phyloP scores from a whole-genome alignment of 2,113 vertebrate genomes.

The Malurus melanocephalus region DNA sequence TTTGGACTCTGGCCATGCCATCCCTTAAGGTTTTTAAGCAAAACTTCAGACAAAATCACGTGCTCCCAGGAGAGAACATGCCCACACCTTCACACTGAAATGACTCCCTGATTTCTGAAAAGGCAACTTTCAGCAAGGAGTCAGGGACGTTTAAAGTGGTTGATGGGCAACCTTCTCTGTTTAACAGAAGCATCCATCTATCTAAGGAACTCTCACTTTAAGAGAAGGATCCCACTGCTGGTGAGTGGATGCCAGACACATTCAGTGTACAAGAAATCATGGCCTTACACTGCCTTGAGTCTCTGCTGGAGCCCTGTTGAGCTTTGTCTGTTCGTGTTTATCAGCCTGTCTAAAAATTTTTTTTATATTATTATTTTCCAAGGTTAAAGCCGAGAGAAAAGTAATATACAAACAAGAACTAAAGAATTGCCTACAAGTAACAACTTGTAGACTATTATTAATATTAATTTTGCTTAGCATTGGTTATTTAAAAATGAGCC shows the following conservation, averaged over 20 bases:
- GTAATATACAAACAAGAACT: not conserved
- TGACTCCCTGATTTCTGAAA: not conserved
- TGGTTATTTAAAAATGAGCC: not conserved
- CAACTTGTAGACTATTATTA: not conserved
- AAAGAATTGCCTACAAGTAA: not conserved
- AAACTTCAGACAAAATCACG: not conserved
- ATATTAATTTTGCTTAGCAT: not conserved
- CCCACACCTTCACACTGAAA: not conserved
- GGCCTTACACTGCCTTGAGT: not conserved
- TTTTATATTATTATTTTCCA: not conserved
- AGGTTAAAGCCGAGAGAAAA: not conserved
- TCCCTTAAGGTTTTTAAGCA: not conserved
- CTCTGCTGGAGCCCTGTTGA: not conserved
- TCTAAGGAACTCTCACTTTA: not conserved
- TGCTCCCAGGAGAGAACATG: accelerated
- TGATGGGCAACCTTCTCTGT: too few relatives aligned
- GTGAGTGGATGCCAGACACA: not conserved
- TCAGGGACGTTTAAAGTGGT: not conserved
- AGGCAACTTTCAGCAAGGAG: not conserved
- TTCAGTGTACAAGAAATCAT: not conserved
- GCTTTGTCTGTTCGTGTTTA: not conserved
- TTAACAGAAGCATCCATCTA: not conserved
- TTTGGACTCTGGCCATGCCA: not conserved
- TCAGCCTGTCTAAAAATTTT: not conserved
- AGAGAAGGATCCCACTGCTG: accelerated